Conservation (phyloP, 1,140 invertebrate genomes). For the Protaetia brevitarsis region DNA sequence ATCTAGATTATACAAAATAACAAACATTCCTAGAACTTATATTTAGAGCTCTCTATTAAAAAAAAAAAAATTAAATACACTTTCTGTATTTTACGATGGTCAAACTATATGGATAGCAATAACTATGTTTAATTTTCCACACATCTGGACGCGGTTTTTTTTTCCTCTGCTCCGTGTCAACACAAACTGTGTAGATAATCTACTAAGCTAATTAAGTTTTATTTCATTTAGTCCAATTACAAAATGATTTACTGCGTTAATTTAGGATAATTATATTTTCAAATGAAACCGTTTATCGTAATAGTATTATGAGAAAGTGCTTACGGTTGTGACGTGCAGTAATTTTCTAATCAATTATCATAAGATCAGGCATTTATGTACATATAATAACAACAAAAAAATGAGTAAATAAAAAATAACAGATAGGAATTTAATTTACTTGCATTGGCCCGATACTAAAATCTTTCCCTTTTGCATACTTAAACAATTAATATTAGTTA, state of each 20-base stretch:
- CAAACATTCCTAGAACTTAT: too few relatives aligned
- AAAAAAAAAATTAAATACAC: not conserved
- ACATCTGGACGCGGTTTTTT: not conserved
- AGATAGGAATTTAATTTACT: too few relatives aligned
- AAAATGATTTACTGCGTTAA: not conserved
- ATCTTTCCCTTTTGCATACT: too few relatives aligned
- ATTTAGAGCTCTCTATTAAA: too few relatives aligned
- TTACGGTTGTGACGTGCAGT: too few relatives aligned
- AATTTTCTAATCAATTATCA: too few relatives aligned
- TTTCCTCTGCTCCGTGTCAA: not conserved
- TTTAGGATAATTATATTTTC: not conserved
- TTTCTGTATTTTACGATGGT: not conserved
- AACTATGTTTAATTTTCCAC: not conserved
- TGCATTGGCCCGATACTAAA: too few relatives aligned
- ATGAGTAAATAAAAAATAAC: too few relatives aligned
- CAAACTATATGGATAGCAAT: not conserved
- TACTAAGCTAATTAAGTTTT: not conserved
- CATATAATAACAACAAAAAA: too few relatives aligned
- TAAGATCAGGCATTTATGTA: too few relatives aligned
- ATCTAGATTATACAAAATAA: too few relatives aligned
- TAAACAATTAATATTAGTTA: too few relatives aligned
- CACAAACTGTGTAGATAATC: not conserved
- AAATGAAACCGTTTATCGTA: not conserved
- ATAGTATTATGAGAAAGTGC: not conserved
- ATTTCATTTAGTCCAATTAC: not conserved